Percentiles rank a stretch among this genome's conserved stretches.
These are phyloP conservation scores for Cryptoleucopteryx plumbea DNA, from an alignment of 2,113 vertebrate genomes.

Conservation along the genomic window DNA sequence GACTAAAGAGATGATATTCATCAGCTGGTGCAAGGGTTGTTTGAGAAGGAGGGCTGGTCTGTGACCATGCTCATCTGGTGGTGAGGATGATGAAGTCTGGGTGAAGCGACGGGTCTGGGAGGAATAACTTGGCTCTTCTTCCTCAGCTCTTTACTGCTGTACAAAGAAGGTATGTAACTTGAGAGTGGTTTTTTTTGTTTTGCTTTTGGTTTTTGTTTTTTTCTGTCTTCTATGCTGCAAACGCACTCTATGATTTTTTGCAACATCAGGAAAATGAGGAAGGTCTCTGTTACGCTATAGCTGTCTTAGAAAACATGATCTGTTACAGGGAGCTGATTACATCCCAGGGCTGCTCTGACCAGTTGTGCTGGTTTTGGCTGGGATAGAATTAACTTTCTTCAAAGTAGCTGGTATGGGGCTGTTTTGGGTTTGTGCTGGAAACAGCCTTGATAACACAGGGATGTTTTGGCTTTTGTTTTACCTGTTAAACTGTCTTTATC, in stretches of 20 bases:
- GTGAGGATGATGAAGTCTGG: background rate
- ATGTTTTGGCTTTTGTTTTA: too few relatives aligned
- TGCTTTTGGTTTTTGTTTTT: background rate
- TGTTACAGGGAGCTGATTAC: background rate
- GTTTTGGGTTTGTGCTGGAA: too few relatives aligned
- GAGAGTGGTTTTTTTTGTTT: background rate
- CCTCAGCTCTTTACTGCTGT: background rate
- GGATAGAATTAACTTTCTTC: too few relatives aligned
- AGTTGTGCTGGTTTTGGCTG: too few relatives aligned
- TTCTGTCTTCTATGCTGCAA: background rate
- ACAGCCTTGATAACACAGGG: too few relatives aligned
- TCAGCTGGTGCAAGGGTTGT: background rate
- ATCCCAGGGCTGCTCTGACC: background rate
- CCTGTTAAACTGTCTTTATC: too few relatives aligned
- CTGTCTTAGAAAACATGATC: background rate
- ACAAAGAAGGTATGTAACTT: background rate
- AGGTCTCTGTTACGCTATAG: accelerated
- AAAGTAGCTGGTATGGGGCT: too few relatives aligned
- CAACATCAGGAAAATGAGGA: background rate
- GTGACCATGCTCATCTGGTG: accelerated
- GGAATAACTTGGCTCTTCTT: background rate
- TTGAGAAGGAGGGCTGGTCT: background rate
- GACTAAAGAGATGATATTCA: too few relatives aligned
- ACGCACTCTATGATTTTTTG: background rate
- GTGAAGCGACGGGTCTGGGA: background rate